Evolutionary conservation across 2,888 invertebrate genomes (phyloP).

Genomic region (Leucophenga maculata): DNA sequence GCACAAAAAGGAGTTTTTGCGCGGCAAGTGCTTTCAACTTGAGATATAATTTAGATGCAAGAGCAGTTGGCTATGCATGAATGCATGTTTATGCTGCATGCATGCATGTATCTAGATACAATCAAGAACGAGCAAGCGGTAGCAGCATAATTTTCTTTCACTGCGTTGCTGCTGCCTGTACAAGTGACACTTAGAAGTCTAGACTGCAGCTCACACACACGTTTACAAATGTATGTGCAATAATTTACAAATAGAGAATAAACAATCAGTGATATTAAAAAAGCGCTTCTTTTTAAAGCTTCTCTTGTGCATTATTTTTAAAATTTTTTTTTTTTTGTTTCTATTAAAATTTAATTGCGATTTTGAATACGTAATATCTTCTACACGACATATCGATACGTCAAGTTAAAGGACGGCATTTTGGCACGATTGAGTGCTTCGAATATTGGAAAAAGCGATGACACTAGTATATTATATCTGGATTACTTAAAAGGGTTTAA

Average conservation of each 20-base stretch:
- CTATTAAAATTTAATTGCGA: not conserved
- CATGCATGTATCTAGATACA: not conserved
- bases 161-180: conserved; percentile 28
- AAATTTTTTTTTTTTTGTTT: too few relatives aligned
- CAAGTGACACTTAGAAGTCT: conserved; percentile 50
- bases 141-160: not conserved
- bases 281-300: not conserved
- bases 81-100: conserved; percentile 15
- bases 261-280: not conserved
- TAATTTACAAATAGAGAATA: not conserved
- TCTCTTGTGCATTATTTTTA: too few relatives aligned
- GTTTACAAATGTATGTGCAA: not conserved
- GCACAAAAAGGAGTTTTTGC: not conserved
- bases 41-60: conserved; percentile 14
- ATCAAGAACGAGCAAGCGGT: not conserved
- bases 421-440: too few relatives aligned
- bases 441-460: too few relatives aligned
- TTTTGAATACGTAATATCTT: too few relatives aligned
- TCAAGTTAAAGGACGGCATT: too few relatives aligned
- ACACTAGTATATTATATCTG: too few relatives aligned
- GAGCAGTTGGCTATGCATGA: not conserved
- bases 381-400: too few relatives aligned
- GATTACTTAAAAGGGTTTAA: too few relatives aligned
- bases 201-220: conserved; percentile 37
- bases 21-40: conserved; percentile 13